Base-by-base conservation (phyloP, 1,140 invertebrate genomes). In the Cherax destructor region DNA sequence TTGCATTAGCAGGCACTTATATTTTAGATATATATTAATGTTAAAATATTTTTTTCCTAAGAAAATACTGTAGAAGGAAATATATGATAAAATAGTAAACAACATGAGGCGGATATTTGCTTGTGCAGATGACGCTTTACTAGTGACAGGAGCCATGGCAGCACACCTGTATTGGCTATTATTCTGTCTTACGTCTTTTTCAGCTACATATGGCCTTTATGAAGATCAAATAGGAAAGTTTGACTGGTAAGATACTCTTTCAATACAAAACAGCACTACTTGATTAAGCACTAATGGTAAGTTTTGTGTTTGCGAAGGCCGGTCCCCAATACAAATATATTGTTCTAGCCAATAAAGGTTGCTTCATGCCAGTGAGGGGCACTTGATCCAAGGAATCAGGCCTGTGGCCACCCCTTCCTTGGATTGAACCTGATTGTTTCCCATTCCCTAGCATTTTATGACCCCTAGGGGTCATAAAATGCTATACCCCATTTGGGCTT, bases 161-260 rank as follows among this genome's bases (percentile, higher is more conserved):
- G 88, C 21, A 18, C 72, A 56, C n/a, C 24, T 79, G 50, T 13
- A 69, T 4, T 41, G 49, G 30, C 49, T 91, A 16, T 24, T 84
- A 41, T n/a, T 78, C 13, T 52, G 13, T 10, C 18, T 85, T 41
- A 52, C 69, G n/a, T 47, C 13, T 9, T 0, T 80, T 30, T 30
- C 52, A n/a, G 59, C 72, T 16, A 59, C 83, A 6, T 30, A n/a
- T 11, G 81, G 30, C 1, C 61, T 91, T 6, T 91, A 91, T 74
- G 89, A 91, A 80, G 89, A 91, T 50, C 89, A 91, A 52, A 86
- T 91, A 72, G 89, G 89, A 13, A 91, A 91, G 24, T 91, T 91
- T 81, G 89, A 91, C 65, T 91, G 89, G 89, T 91, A 81, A 86
- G 89, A 61, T 9, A 5, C 18, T 18, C 13, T 21, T 21, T 18